phyloP scores from a whole-genome alignment of 2,797 vertebrate species.

The Pangasius macronema region DNA sequence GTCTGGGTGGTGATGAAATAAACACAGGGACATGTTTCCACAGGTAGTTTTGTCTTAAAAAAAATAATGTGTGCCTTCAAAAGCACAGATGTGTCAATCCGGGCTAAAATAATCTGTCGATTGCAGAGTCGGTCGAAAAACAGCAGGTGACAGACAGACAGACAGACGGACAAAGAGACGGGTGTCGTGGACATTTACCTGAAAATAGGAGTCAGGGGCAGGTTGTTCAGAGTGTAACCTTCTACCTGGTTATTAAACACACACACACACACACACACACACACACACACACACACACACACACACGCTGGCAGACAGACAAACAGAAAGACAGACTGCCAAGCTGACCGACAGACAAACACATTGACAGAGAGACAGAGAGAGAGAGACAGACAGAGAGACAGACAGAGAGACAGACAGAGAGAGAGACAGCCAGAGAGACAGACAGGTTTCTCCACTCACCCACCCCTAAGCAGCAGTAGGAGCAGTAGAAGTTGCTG shows the following conservation, averaged over 20 bases:
- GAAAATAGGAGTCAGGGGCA: neutral
- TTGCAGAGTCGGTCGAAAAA: neutral
- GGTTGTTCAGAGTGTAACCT: neutral
- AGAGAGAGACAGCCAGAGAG: neutral
- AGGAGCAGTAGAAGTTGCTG: constrained; percentile 19
- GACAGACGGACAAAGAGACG: neutral
- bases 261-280: neutral
- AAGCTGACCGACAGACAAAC: neutral
- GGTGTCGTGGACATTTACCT: no score
- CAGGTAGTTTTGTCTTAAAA: neutral
- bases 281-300: neutral
- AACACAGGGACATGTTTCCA: neutral
- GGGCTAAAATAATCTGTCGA: neutral
- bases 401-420: neutral
- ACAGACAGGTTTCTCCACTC: constrained; percentile 41
- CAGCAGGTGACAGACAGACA: neutral
- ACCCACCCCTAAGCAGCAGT: constrained; percentile 50
- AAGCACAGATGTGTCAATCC: neutral
- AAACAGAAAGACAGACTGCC: neutral
- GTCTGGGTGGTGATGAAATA: neutral
- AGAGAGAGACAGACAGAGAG: no score
- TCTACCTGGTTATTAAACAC: neutral
- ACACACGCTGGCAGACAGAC: neutral
- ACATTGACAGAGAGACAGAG: neutral
- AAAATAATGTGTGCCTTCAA: neutral